Base-by-base conservation (phyloP, 2,797 vertebrate genomes). In the Loriculus beryllinus region DNA sequence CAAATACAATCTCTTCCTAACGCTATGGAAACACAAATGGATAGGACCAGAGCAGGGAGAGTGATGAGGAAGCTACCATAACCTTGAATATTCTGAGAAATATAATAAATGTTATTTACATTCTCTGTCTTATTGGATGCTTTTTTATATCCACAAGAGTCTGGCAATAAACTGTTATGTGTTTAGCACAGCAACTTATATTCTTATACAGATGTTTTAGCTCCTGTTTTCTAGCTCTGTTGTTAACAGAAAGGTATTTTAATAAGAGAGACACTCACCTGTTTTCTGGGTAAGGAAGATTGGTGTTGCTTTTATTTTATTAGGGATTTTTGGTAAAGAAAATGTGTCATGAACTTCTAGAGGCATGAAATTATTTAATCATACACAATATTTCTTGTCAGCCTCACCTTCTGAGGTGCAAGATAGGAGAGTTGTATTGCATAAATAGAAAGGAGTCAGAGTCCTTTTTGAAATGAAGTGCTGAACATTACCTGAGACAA, bases 341-440 rank as follows among this genome's bases (percentile, higher is more conserved):
- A 33, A 67, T 42, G 14, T 62, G 25, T 70, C 49, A 79, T 54
- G 43, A 82, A 12, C 31, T 86, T 42, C 39, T 54, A 65, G 39
- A 31, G 14, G 33, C 89, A 87, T 59, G 47, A 87, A 87, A 89
- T 82, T 89, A 67, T 52, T 87, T 92, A 80, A 75, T 75, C 28
- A 79, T 85, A 49, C 68, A 67, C 28, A 60, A 18, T 63, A 86
- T 86, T 71, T 92, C 57, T 81, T 94, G 69, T 91, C 89, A 88
- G 17, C 19, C 8, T 89, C 29, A 64, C 2, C 7, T 62, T 94
- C 87, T 94, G 82, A 92, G 75, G 43, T 60, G 16, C 4, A 87
- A 85, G 52, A 75, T 33, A 67, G 49, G 35, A 82, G 47, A 85
- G 13, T 57, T 68, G 10, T 56, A 54, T 21, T 69, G 39, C 42